Conservation (phyloP, 2,797 vertebrate genomes). For the Petrocephalus schoutedeni region DNA sequence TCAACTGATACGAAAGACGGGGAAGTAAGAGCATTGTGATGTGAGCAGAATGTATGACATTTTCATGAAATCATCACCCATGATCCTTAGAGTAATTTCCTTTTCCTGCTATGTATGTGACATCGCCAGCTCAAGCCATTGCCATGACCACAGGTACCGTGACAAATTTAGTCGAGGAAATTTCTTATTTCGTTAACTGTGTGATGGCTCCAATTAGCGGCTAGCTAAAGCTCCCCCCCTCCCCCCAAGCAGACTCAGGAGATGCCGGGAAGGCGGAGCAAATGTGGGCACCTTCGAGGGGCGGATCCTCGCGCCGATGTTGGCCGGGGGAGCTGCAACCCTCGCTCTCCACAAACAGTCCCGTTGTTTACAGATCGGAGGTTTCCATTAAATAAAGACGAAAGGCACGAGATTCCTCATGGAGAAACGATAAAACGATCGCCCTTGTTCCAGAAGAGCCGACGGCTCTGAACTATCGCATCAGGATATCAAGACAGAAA, state of each 20-base stretch:
- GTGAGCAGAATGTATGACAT: not conserved
- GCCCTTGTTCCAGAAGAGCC: slow-evolving; percentile 41
- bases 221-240: slow-evolving; percentile 37
- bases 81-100: not conserved
- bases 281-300: not conserved
- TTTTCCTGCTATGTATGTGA: not conserved
- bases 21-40: not conserved
- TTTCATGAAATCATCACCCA: not conserved
- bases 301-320: not conserved
- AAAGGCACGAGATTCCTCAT: not conserved
- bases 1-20: not conserved
- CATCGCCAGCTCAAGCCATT: not conserved
- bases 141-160: not conserved
- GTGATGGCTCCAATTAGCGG: slow-evolving; percentile 60
- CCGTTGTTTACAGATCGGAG: not conserved
- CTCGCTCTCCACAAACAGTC: not conserved
- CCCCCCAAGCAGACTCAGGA: slow-evolving; percentile 37
- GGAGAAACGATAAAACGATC: slow-evolving; percentile 6
- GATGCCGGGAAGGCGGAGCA: not conserved
- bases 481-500: slow-evolving; percentile 56
- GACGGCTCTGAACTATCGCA: slow-evolving; percentile 52
- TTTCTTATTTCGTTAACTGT: slow-evolving; percentile 63
- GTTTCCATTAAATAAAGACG: not conserved
- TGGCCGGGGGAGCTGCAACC: not conserved
- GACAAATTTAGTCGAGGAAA: slow-evolving; percentile 63